Conservation (phyloP, 2,797 vertebrate genomes). For the Takifugu rubripes region DNA sequence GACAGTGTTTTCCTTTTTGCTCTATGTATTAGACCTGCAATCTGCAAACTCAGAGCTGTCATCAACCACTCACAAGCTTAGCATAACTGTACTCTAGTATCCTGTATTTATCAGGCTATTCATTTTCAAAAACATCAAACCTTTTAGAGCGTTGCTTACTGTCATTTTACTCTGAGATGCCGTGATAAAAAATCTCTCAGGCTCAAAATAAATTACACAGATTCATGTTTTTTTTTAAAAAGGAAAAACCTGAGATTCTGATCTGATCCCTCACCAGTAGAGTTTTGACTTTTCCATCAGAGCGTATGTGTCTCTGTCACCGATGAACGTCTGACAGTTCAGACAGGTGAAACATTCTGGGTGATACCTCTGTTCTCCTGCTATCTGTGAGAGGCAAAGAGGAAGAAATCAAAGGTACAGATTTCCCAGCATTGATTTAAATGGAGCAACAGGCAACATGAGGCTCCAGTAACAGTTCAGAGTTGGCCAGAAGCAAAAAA, state of each 20-base stretch:
- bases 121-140: background rate
- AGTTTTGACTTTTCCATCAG: constrained; percentile 97
- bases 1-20: background rate
- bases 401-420: constrained; percentile 1
- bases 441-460: constrained; percentile 20
- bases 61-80: background rate
- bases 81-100: background rate
- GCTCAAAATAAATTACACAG: constrained; percentile 8
- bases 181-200: constrained; percentile 19
- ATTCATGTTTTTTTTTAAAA: background rate
- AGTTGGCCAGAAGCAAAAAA: constrained; percentile 19
- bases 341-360: constrained; percentile 96
- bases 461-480: constrained; percentile 21
- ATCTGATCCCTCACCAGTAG: constrained; percentile 81
- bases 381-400: constrained; percentile 76
- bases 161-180: too few relatives aligned
- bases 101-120: background rate
- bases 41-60: too few relatives aligned
- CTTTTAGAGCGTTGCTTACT: background rate
- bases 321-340: constrained; percentile 87
- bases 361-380: constrained; percentile 97
- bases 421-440: constrained; percentile 9
- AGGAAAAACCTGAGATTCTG: too few relatives aligned
- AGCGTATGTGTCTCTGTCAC: constrained; percentile 95
- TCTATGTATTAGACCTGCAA: too few relatives aligned